Base-by-base conservation (phyloP, 2,113 vertebrate species). In the Pelobates fuscus region DNA sequence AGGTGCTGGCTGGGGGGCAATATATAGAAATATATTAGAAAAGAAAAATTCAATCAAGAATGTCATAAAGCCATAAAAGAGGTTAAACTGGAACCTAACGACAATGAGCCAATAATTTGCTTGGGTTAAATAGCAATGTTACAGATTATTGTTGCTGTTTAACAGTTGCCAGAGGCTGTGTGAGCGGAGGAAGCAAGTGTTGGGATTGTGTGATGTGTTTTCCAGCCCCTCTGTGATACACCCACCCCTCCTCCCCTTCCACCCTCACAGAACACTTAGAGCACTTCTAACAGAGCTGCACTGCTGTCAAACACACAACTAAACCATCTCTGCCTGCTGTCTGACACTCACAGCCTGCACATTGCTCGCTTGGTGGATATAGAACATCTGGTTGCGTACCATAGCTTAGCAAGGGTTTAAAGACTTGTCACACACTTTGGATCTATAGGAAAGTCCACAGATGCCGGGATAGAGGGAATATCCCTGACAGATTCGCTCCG, bases 181-280 rank as follows among this genome's bases (percentile, higher is more conserved):
- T 15, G n/a, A 15, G 41, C 14, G 11, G 30, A 17, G 32, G 29
- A 71, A 71, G 70, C 70, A 62, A 71, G 58, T 62, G 70, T 18
- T 60, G 14, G 46, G 58, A 52, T 52, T 52, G 21, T 32, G 70
- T 20, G 57, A 71, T 61, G 37, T 30, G 8, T 52, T 18, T 52
- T 24, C 43, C 58, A 71, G 70, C 58, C 69, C 69, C 41, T 71
- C 17, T 71, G 43, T 20, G 57, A 60, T 70, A 5, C 58, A 27
- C 32, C 54, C 68, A 25, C 6, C 43, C 69, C 43, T 62, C 43
- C 70, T 41, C 27, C n/a, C 8, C 23, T 15, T 62, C 41, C 70
- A 29, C 41, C 43, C 55, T 44, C 64, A 46, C 10, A 18, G 46
- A 60, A 52, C 29, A 59, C 55, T 17, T 24, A 59, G 20, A 20